A percentile compares a stretch with the other conserved stretches of the same genome.
phyloP scores from a whole-genome alignment of 2,797 vertebrate species.

The Microhierax caerulescens region DNA sequence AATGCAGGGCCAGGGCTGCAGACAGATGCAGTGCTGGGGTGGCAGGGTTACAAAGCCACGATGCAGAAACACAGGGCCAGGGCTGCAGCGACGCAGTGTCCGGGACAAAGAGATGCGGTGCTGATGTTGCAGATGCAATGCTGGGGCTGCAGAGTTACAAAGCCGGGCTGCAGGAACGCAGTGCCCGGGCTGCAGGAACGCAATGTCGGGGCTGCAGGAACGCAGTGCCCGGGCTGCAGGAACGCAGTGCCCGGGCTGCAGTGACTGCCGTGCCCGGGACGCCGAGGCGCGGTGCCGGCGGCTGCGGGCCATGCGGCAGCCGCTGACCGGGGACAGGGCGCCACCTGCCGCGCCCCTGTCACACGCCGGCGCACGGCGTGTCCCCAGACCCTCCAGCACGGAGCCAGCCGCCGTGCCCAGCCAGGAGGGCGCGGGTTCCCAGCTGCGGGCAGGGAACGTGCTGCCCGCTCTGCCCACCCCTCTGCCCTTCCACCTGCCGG shows the following conservation, averaged over 20 bases:
- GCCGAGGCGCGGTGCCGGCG: not conserved
- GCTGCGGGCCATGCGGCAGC: not conserved
- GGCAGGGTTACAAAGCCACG: not conserved
- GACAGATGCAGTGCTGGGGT: not conserved
- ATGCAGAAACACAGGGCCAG: rapidly evolving
- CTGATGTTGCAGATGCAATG: rapidly evolving
- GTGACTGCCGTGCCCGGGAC: not conserved
- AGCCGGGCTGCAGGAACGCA: too few species aligned
- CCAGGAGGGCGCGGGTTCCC: rapidly evolving
- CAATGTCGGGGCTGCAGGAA: too few species aligned
- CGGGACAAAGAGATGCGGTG: too few species aligned
- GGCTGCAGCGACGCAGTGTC: not conserved
- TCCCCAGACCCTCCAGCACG: not conserved
- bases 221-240: too few species aligned
- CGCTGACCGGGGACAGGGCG: not conserved
- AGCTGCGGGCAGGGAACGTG: not conserved
- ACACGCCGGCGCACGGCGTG: not conserved
- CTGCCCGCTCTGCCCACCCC: not conserved
- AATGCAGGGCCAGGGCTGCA: too few species aligned
- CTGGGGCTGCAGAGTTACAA: rapidly evolving
- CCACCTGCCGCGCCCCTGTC: not conserved
- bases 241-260: too few species aligned
- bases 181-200: too few species aligned
- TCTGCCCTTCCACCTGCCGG: not conserved
- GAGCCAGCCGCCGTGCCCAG: not conserved